phyloP scores from a whole-genome alignment of 2,888 invertebrate species.

The Sinopyrophorus schimmeli region DNA sequence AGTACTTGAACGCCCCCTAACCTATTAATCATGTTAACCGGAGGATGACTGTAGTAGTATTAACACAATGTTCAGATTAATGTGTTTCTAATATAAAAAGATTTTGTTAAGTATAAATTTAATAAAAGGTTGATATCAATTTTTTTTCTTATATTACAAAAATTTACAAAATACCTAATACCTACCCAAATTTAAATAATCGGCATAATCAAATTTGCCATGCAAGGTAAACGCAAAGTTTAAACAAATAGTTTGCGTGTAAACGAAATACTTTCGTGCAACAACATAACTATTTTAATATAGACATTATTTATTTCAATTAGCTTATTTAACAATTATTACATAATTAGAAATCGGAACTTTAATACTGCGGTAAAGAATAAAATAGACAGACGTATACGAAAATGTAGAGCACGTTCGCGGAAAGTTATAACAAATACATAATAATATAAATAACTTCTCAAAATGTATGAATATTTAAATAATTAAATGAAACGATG shows the following conservation, averaged over 20 bases:
- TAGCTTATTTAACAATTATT: conserved; percentile 24
- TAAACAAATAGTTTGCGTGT: conserved; percentile 9
- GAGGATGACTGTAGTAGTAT: too few species aligned
- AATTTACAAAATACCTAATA: too few species aligned
- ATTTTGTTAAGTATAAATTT: too few species aligned
- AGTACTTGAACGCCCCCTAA: too few species aligned
- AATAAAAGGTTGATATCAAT: too few species aligned
- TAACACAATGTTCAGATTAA: too few species aligned
- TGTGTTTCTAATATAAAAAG: too few species aligned
- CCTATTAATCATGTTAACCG: too few species aligned
- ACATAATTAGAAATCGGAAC: conserved; percentile 26
- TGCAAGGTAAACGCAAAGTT: too few species aligned
- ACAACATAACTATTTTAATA: conserved; percentile 6
- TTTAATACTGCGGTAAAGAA: not conserved
- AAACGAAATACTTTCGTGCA: conserved; percentile 2
- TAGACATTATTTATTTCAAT: conserved; percentile 6
- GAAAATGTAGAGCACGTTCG: conserved; percentile 15
- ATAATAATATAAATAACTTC: conserved; percentile 5
- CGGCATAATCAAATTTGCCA: too few species aligned
- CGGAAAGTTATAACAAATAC: conserved; percentile 4
- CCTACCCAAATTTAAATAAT: too few species aligned
- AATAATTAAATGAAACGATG: conserved; percentile 19
- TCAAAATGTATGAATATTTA: conserved; percentile 5
- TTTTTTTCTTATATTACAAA: too few species aligned
- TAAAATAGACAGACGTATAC: not conserved